These are phyloP conservation scores for Hoplostethus mediterraneus DNA, from an alignment of 2,797 vertebrate species.

Conservation along the genomic window DNA sequence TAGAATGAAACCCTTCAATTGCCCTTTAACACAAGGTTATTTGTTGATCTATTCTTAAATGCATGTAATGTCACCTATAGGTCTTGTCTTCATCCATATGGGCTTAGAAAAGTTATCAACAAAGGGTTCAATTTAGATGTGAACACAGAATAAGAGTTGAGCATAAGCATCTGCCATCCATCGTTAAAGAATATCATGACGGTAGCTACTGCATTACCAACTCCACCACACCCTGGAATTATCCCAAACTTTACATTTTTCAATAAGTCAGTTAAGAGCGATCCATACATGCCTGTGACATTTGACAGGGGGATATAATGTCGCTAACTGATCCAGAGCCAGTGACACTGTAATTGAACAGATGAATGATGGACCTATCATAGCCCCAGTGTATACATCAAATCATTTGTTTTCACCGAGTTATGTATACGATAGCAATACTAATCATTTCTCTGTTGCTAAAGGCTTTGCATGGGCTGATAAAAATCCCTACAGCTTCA, in stretches of 20 bases:
- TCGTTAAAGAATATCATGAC: no score
- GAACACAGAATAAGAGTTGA: not conserved
- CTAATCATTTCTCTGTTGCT: conserved; percentile 51
- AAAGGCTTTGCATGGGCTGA: conserved; percentile 70
- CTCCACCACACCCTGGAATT: no score
- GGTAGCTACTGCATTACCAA: no score
- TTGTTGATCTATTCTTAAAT: no score
- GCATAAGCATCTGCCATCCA: not conserved
- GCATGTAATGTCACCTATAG: not conserved
- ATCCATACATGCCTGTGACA: not conserved
- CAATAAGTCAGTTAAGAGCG: no score
- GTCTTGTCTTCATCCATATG: not conserved
- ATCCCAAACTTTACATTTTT: no score
- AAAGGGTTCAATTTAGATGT: not conserved
- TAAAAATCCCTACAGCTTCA: conserved; percentile 49
- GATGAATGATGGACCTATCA: conserved; percentile 7
- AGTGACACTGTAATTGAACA: conserved; percentile 10
- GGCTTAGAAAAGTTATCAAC: no score
- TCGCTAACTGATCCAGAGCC: not conserved
- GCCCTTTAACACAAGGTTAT: not conserved
- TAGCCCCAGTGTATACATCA: conserved; percentile 13
- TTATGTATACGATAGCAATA: conserved; percentile 57
- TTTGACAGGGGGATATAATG: not conserved
- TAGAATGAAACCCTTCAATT: not conserved
- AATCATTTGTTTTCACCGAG: conserved; percentile 3